A percentile compares a stretch with the other conserved stretches of the same genome.
phyloP scores from a whole-genome alignment of 2,113 vertebrate species.

The Edolisoma coerulescens region DNA sequence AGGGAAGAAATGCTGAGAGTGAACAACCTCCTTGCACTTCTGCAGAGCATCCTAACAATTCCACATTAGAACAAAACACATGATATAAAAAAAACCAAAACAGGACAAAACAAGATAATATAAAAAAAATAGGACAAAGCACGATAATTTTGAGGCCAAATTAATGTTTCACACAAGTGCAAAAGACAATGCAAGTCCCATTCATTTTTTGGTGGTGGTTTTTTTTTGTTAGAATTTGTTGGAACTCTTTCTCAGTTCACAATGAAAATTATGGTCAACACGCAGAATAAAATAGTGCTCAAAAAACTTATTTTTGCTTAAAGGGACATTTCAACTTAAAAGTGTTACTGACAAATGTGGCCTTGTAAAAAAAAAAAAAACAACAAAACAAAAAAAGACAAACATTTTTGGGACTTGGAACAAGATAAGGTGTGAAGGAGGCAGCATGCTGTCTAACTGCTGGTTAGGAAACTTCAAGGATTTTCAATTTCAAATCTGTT shows the following conservation, averaged over 20 bases:
- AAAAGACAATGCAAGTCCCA: background rate
- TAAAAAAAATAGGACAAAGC: background rate
- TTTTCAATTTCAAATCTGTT: background rate
- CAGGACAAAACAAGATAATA: background rate
- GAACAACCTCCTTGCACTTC: background rate
- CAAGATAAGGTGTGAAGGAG: background rate
- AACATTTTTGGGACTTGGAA: background rate
- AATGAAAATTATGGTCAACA: background rate
- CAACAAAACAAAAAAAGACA: background rate
- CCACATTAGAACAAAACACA: background rate
- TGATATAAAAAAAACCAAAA: background rate
- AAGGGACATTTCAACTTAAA: background rate
- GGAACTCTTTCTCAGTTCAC: background rate
- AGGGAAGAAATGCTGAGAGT: background rate
- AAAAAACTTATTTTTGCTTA: background rate
- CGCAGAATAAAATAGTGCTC: background rate
- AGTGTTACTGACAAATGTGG: background rate
- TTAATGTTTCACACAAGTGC: background rate
- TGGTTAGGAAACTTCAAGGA: background rate
- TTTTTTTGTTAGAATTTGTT: background rate
- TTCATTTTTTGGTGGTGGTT: background rate
- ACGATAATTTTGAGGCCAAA: background rate
- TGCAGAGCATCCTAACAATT: background rate
- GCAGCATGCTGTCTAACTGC: background rate
- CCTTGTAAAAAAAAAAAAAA: background rate